Conservation (phyloP, 2,888 invertebrate genomes). For the Drosophila dives region DNA sequence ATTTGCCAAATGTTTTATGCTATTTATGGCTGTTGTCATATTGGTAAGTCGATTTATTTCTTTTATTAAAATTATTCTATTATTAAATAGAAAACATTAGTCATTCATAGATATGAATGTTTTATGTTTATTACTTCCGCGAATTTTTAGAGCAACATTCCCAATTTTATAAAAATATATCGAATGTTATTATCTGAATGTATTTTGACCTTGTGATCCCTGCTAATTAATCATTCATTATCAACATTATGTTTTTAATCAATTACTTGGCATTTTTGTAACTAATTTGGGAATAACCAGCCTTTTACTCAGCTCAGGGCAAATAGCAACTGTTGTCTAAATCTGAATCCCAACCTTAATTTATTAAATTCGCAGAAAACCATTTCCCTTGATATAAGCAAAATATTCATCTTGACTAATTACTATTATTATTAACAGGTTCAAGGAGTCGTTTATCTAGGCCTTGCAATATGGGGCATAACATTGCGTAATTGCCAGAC, state of each 20-base stretch:
- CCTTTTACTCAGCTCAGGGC: not conserved
- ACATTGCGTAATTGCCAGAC: conserved; percentile 67
- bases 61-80: not conserved
- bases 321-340: not conserved
- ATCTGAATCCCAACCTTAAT: too few relatives aligned
- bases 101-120: conserved; percentile 11
- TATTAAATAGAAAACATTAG: conserved; percentile 9
- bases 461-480: conserved; percentile 80
- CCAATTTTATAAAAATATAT: not conserved
- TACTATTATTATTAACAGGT: conserved; percentile 52
- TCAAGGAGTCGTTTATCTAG: conserved; percentile 79
- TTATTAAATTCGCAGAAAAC: not conserved
- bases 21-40: conserved; percentile 82
- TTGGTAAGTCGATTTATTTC: conserved; percentile 71
- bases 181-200: not conserved
- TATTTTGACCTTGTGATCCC: not conserved
- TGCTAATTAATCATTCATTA: conserved; percentile 14
- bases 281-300: not conserved
- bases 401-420: not conserved
- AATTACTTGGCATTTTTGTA: not conserved
- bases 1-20: conserved; percentile 83
- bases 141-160: not conserved
- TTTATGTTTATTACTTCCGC: conserved; percentile 2
- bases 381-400: not conserved
- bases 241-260: conserved; percentile 1